These are phyloP conservation scores for Petrophora chlorosata DNA, from an alignment of 2,888 invertebrate species.

Conservation along the genomic window DNA sequence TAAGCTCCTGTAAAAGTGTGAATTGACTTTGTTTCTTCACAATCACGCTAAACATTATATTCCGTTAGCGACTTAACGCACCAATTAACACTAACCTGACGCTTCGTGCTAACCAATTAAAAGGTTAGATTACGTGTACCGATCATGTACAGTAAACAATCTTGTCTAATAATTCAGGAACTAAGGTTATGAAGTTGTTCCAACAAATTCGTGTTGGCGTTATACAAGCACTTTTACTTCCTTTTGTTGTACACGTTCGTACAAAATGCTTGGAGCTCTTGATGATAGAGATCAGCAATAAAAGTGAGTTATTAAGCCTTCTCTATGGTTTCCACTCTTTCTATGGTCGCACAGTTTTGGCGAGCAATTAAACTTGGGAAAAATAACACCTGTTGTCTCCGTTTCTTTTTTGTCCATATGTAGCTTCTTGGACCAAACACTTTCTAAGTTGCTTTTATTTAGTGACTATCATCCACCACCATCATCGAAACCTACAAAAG, in stretches of 20 bases:
- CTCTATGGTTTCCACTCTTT: conserved; percentile 13
- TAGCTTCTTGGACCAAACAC: too few relatives aligned
- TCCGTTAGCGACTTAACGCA: too few relatives aligned
- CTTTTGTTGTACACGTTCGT: conserved; percentile 47
- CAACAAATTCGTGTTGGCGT: conserved; percentile 26
- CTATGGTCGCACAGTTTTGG: conserved; percentile 10
- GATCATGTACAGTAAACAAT: conserved; percentile 8
- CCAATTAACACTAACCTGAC: too few relatives aligned
- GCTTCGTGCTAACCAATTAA: conserved; percentile 1
- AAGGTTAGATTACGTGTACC: neutral
- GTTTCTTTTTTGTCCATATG: too few relatives aligned
- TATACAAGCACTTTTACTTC: conserved; percentile 50
- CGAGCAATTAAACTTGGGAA: neutral
- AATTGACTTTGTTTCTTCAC: too few relatives aligned
- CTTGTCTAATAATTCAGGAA: conserved; percentile 17
- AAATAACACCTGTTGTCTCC: neutral
- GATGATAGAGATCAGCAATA: conserved; percentile 51
- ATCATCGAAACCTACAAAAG: too few relatives aligned
- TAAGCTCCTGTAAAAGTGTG: too few relatives aligned
- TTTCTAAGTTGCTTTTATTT: too few relatives aligned
- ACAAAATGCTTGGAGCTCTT: conserved; percentile 49
- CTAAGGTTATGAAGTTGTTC: conserved; percentile 27
- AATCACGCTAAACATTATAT: too few relatives aligned
- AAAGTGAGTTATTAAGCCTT: conserved; percentile 40
- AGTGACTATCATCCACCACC: too few relatives aligned